Conservation (phyloP, 2,113 vertebrate species). For the Myotis yumanensis region DNA sequence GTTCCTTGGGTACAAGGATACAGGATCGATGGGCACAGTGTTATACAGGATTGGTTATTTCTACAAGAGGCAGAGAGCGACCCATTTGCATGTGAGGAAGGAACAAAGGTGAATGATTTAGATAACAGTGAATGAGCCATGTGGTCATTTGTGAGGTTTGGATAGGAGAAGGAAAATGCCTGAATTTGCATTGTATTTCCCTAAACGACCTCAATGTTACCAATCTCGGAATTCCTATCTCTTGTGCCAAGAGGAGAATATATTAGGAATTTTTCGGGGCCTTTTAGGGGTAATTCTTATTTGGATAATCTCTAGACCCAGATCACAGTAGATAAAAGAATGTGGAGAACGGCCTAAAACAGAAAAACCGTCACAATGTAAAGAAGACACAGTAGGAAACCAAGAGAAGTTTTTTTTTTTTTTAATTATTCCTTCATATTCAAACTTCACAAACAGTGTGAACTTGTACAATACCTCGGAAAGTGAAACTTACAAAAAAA, state of each 20-base stretch:
- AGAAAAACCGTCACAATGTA: neutral
- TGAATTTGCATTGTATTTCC: neutral
- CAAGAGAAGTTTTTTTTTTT: slow-evolving; percentile 80
- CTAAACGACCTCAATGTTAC: neutral
- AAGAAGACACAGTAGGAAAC: slow-evolving; percentile 66
- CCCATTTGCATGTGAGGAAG: neutral
- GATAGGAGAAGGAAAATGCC: neutral
- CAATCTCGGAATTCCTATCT: neutral
- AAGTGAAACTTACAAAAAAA: slow-evolving; percentile 94
- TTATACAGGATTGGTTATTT: neutral
- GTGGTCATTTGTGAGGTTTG: neutral
- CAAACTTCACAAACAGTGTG: slow-evolving; percentile 94
- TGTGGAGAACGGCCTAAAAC: neutral
- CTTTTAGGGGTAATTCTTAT: neutral
- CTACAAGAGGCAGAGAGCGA: neutral
- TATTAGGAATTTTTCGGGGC: neutral
- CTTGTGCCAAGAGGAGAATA: neutral
- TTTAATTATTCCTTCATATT: slow-evolving; percentile 93
- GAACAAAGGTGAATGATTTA: neutral
- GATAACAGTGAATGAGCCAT: neutral
- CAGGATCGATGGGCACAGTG: neutral
- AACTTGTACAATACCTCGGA: slow-evolving; percentile 93
- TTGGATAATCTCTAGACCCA: neutral
- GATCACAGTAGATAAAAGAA: neutral
- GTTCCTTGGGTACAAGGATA: neutral